Base-by-base conservation (phyloP, 2,888 invertebrate species). In the Cancer borealis region DNA sequence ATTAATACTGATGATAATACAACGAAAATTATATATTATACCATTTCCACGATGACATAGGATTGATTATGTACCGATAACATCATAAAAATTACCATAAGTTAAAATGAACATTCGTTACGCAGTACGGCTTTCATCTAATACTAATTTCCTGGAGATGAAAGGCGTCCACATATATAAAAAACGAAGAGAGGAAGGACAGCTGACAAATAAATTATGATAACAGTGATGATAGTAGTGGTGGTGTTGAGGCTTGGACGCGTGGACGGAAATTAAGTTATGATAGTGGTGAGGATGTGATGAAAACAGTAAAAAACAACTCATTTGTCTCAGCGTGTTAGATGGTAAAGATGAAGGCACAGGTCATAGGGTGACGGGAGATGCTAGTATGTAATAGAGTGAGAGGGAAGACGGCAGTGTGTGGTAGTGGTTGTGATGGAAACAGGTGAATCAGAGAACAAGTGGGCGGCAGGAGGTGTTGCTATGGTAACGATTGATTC, bases 341-440 rank as follows among this genome's bases (percentile, higher is more conserved):
- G 54, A 14, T 54, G 54, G 54, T 54, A 3, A 14, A 12, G 54
- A 54, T 54, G 54, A 14, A 54, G 54, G 54, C 54, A 54, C 39
- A 14, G 54, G 54, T 54, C 10, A 54, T 54, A 54, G 54, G 54
- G 14, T n/a, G 73, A 5, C 4, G 8, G 79, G 1, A 79, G 8
- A 12, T n/a, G 79, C 1, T 73, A n/a, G 73, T n/a, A 73, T n/a
- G 73, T 26, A n/a, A 73, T 5, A 17, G 54, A 3, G 17, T 10
- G 54, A 54, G 54, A 54, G 54, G 54, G 54, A 54, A 54, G 54
- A 54, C 54, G 17, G 54, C 12, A 6, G 73, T 8, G 73, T 73
- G 79, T 79, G 79, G 30, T 30, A 30, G 79, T 26, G 79, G 79
- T 79, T 79, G 79, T 79, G 79, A 79, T 79, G 79, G 79, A 79